Evolutionary conservation across 2,888 invertebrate species (phyloP).

Genomic region (Cosmia trapezina): DNA sequence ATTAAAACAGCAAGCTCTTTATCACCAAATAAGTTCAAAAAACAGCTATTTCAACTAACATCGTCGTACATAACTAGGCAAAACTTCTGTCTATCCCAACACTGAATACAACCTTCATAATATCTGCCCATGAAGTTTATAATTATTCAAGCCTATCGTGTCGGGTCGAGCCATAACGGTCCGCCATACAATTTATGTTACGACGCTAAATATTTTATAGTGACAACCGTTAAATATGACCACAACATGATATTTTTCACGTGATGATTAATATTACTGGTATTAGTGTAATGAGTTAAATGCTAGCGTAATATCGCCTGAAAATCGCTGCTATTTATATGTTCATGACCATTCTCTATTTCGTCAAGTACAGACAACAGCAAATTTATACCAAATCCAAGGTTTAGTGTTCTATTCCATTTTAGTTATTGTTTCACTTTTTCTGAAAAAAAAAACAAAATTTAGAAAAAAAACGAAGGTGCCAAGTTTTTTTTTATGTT

Average conservation of each 20-base stretch:
- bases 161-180: conserved; percentile 32
- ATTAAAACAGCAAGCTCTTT: conserved; percentile 20
- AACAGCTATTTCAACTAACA: conserved; percentile 23
- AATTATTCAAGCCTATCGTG: conserved; percentile 59
- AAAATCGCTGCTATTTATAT: neutral
- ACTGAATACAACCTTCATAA: conserved; percentile 15
- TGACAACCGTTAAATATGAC: conserved; percentile 48
- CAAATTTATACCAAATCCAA: too few species aligned
- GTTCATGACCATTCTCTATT: too few species aligned
- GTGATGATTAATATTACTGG: conserved; percentile 26
- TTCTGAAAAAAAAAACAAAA: too few species aligned
- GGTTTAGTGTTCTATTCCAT: too few species aligned
- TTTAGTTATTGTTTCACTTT: too few species aligned
- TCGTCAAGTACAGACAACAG: too few species aligned
- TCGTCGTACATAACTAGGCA: conserved; percentile 11
- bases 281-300: conserved; percentile 7
- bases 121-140: conserved; percentile 25
- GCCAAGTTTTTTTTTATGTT: too few species aligned
- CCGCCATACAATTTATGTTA: conserved; percentile 52
- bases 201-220: conserved; percentile 51
- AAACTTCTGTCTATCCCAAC: conserved; percentile 27
- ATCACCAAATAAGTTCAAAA: neutral
- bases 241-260: conserved; percentile 25
- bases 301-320: neutral
- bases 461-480: too few species aligned